phyloP scores from a whole-genome alignment of 1,140 invertebrate genomes.

The Onthophagus taurus region DNA sequence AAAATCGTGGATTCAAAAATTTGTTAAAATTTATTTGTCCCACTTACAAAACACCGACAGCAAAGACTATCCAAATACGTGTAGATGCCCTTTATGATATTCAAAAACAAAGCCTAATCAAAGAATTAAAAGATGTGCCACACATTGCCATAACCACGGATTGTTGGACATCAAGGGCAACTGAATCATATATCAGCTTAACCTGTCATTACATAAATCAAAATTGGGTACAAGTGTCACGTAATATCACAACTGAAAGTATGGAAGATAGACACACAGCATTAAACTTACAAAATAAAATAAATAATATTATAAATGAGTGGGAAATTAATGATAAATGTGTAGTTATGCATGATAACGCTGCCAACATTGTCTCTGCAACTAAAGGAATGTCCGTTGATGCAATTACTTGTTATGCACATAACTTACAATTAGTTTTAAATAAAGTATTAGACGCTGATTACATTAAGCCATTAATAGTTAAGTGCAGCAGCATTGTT shows the following conservation, averaged over 20 bases:
- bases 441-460: background rate
- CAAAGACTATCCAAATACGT: background rate
- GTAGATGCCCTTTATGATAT: background rate
- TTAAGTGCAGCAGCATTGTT: background rate
- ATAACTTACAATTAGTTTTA: slow-evolving; percentile 2
- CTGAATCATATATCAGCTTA: slow-evolving; percentile 1
- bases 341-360: slow-evolving; percentile 4
- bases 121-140: background rate
- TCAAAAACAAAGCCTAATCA: background rate
- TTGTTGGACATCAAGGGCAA: slow-evolving; percentile 1
- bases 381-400: background rate
- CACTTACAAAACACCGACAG: background rate
- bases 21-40: background rate
- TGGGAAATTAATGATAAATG: slow-evolving; percentile 3
- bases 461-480: background rate
- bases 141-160: background rate
- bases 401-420: background rate
- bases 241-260: background rate
- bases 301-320: background rate
- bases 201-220: background rate
- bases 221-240: background rate
- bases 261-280: background rate
- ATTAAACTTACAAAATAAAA: background rate
- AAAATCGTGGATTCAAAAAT: slow-evolving; percentile 3
- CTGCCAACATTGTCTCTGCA: slow-evolving; percentile 2